These are phyloP conservation scores for Adelosebastes latens DNA, from an alignment of 2,797 vertebrate genomes.

Conservation along the genomic window DNA sequence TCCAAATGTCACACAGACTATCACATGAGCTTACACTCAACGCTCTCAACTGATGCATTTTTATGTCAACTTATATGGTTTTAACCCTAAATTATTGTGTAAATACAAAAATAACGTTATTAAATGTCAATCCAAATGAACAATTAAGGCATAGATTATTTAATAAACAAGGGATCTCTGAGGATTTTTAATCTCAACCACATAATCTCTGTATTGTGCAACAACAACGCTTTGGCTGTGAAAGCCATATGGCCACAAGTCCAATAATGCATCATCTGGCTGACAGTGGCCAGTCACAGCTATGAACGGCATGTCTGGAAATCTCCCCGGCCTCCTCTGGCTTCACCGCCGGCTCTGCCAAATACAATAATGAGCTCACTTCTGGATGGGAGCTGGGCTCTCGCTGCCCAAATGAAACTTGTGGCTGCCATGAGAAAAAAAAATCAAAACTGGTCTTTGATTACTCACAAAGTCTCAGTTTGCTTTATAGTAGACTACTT, in stretches of 20 bases:
- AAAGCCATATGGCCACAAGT: background rate
- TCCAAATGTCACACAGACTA: conserved; percentile 59
- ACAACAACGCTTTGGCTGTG: conserved; percentile 17
- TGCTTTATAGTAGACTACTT: conserved; percentile 6
- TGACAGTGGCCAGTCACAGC: conserved; percentile 16
- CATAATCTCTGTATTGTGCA: conserved; percentile 4
- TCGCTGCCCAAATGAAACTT: conserved; percentile 15
- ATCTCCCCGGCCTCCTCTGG: conserved; percentile 4
- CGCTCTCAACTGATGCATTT: background rate
- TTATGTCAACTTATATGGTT: conserved; percentile 3
- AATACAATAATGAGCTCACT: conserved; percentile 47
- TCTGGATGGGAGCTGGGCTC: conserved; percentile 10
- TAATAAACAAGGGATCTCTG: background rate
- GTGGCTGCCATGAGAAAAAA: conserved; percentile 1
- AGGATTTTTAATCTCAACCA: background rate
- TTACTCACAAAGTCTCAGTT: conserved; percentile 27
- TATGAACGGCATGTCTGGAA: conserved; percentile 45
- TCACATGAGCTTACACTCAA: conserved; percentile 28
- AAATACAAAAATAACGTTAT: background rate
- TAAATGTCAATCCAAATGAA: background rate
- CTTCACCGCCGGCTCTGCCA: conserved; percentile 35
- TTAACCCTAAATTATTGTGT: background rate
- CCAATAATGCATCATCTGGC: conserved; percentile 23
- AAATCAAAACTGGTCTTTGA: conserved; percentile 1
- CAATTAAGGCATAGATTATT: background rate